Evolutionary conservation across 53 echinoderm and acorn worm species (phyloP).

Genomic region (Patiria pectinifera): DNA sequence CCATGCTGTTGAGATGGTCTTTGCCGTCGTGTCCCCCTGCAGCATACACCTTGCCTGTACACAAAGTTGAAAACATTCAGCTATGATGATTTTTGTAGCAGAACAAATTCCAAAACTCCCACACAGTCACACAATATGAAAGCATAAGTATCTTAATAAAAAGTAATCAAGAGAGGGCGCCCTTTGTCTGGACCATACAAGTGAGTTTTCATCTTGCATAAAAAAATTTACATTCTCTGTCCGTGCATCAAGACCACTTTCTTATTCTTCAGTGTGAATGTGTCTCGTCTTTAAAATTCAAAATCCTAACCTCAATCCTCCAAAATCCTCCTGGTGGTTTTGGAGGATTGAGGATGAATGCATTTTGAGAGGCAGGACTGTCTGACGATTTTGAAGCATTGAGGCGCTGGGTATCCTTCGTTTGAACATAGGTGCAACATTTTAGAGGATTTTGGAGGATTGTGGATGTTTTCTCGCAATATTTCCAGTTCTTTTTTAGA

Average conservation of each 20-base stretch:
- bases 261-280: neutral
- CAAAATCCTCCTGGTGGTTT: too few relatives aligned
- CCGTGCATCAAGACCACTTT: neutral
- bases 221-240: too few relatives aligned
- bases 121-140: neutral
- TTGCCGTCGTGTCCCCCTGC: conserved; percentile 94
- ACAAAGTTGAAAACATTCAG: neutral
- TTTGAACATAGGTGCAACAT: too few relatives aligned
- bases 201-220: neutral
- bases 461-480: neutral
- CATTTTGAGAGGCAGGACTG: too few relatives aligned
- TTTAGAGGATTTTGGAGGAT: too few relatives aligned
- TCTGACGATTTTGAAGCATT: too few relatives aligned
- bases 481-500: neutral
- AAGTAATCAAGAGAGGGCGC: neutral
- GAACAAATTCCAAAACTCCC: neutral
- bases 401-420: too few relatives aligned
- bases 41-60: conserved; percentile 86
- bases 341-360: too few relatives aligned
- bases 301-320: too few relatives aligned
- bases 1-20: conserved; percentile 89
- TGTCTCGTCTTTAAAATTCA: neutral
- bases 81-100: too few relatives aligned
- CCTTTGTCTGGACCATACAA: neutral
- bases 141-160: neutral